These are phyloP conservation scores for Camponotus fellah DNA, from an alignment of 2,888 invertebrate species.

Conservation along the genomic window DNA sequence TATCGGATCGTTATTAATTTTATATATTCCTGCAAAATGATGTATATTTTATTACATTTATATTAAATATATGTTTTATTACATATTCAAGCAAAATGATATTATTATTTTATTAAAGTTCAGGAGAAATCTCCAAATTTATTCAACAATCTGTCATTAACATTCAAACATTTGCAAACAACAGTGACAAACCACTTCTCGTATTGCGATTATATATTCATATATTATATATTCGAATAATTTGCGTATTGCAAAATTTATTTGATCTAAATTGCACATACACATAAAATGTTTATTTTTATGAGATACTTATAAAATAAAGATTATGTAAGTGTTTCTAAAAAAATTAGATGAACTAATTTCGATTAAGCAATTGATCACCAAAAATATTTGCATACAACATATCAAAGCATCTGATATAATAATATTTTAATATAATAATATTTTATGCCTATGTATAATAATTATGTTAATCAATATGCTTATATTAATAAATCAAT, in stretches of 20 bases:
- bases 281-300: background rate
- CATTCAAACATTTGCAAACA: background rate
- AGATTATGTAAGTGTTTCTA: background rate
- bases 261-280: background rate
- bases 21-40: background rate
- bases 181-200: background rate
- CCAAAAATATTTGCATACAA: conserved; percentile 25
- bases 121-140: background rate
- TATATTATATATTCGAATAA: background rate
- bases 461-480: background rate
- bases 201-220: background rate
- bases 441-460: background rate
- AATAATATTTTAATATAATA: background rate
- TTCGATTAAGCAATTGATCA: conserved; percentile 28
- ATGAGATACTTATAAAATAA: conserved; percentile 14
- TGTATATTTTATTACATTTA: background rate
- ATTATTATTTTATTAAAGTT: background rate
- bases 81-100: background rate
- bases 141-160: background rate
- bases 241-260: background rate
- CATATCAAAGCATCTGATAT: conserved; percentile 26
- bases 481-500: background rate
- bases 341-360: conserved; percentile 16
- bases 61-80: no score
- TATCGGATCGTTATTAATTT: conserved; percentile 1